Evolutionary conservation across 2,888 invertebrate species (phyloP).

Genomic region (Sesamia inferens): DNA sequence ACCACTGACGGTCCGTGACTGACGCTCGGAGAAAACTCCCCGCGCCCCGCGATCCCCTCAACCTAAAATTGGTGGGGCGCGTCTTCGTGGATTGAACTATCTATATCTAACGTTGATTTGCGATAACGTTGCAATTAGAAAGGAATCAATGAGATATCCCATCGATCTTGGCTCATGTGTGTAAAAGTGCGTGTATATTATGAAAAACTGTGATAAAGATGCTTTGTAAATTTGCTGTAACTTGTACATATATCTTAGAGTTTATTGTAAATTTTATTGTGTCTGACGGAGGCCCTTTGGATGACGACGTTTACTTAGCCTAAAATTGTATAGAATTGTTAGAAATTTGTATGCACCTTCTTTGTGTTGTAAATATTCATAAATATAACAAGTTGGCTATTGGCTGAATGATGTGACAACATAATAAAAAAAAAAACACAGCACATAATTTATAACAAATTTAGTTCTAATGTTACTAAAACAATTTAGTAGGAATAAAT

Average conservation of each 20-base stretch:
- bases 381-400: constrained; percentile 1
- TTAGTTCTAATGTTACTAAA: background rate
- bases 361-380: too few species aligned
- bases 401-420: background rate
- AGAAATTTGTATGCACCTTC: background rate
- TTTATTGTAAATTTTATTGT: constrained; percentile 38
- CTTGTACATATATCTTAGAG: constrained; percentile 61
- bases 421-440: background rate
- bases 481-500: constrained; percentile 5
- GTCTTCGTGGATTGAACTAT: too few species aligned
- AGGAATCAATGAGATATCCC: background rate
- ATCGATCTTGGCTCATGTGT: constrained; percentile 19
- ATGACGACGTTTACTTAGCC: constrained; percentile 20
- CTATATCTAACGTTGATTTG: background rate
- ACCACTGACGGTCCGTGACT: too few species aligned
- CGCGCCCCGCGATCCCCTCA: too few species aligned
- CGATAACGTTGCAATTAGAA: background rate
- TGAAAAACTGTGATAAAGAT: constrained; percentile 85
- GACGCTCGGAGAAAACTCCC: too few species aligned
- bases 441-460: background rate
- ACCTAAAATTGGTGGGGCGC: too few species aligned
- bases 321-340: constrained; percentile 10
- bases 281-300: constrained; percentile 42
- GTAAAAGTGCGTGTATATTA: constrained; percentile 81
- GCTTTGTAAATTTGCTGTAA: constrained; percentile 79